Conservation (phyloP, 2,888 invertebrate genomes). For the Meganola albula region DNA sequence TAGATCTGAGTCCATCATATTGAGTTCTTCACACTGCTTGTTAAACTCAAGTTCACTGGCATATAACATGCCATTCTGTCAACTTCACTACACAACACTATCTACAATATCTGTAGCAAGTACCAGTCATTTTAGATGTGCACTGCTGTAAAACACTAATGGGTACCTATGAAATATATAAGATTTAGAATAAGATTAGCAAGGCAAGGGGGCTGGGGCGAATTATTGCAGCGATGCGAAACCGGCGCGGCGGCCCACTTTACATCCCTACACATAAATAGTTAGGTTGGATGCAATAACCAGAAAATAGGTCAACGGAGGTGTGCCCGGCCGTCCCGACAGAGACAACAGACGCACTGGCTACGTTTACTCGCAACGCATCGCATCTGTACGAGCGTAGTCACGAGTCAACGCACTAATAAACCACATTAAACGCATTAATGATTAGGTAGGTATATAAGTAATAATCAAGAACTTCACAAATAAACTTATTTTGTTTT, state of each 20-base stretch:
- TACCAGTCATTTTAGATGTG: constrained; percentile 17
- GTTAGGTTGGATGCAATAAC: constrained; percentile 71
- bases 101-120: constrained; percentile 23
- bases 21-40: constrained; percentile 33
- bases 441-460: too few species aligned
- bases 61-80: constrained; percentile 38
- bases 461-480: too few species aligned
- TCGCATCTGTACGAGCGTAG: too few species aligned
- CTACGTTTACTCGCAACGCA: constrained; percentile 47
- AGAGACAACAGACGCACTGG: constrained; percentile 57
- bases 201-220: constrained; percentile 18
- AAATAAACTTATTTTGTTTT: constrained; percentile 44
- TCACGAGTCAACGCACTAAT: too few species aligned
- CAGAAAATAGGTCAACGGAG: constrained; percentile 77
- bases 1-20: constrained; percentile 72
- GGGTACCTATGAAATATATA: constrained; percentile 7
- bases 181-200: constrained; percentile 13
- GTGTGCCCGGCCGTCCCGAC: constrained; percentile 68
- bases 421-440: too few species aligned
- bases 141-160: constrained; percentile 10
- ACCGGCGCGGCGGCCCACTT: constrained; percentile 62
- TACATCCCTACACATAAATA: constrained; percentile 68
- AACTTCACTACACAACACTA: constrained; percentile 34
- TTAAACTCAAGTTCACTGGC: constrained; percentile 30
- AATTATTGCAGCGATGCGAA: constrained; percentile 52